phyloP scores from a whole-genome alignment of 1,140 invertebrate species.

The Nephotettix cincticeps region DNA sequence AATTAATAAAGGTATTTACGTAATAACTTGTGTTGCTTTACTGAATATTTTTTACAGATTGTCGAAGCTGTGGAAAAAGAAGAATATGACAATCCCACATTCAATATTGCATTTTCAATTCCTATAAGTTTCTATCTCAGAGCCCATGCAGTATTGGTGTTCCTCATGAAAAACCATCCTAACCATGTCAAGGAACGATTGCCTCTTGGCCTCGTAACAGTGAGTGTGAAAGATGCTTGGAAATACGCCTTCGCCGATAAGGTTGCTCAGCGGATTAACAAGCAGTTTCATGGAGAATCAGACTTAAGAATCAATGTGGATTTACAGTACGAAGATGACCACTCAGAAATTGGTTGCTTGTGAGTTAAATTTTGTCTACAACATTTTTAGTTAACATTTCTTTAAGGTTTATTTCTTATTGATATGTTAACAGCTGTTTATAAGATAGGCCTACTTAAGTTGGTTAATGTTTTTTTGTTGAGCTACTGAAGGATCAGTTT shows the following conservation, averaged over 20 bases:
- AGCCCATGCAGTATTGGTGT: slow-evolving; percentile 51
- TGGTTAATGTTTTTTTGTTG: slow-evolving; percentile 32
- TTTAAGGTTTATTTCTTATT: slow-evolving; percentile 1
- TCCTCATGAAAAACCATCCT: slow-evolving; percentile 44
- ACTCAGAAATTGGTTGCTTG: slow-evolving; percentile 56
- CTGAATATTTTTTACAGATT: slow-evolving; percentile 47
- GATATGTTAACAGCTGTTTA: slow-evolving; percentile 6
- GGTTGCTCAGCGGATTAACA: slow-evolving; percentile 49
- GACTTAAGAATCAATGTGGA: slow-evolving; percentile 55
- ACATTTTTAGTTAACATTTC: slow-evolving; percentile 28
- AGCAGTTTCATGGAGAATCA: slow-evolving; percentile 50
- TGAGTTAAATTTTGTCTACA: too few relatives aligned
- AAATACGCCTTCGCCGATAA: slow-evolving; percentile 56
- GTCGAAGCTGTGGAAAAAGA: slow-evolving; percentile 40
- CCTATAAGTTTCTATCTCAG: slow-evolving; percentile 50
- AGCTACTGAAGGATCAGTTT: too few relatives aligned
- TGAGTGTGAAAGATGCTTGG: slow-evolving; percentile 63
- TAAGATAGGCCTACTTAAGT: slow-evolving; percentile 6
- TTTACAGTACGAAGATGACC: slow-evolving; percentile 52
- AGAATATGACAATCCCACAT: slow-evolving; percentile 51
- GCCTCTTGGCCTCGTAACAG: slow-evolving; percentile 44
- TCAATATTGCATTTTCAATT: slow-evolving; percentile 51
- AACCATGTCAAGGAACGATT: slow-evolving; percentile 41
- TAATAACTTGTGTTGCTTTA: too few relatives aligned
- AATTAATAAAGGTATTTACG: too few relatives aligned